Evolutionary conservation across 2,888 invertebrate species (phyloP), one percentile per base, ranked within the genome.

Genomic region (Phalera bucephala): DNA sequence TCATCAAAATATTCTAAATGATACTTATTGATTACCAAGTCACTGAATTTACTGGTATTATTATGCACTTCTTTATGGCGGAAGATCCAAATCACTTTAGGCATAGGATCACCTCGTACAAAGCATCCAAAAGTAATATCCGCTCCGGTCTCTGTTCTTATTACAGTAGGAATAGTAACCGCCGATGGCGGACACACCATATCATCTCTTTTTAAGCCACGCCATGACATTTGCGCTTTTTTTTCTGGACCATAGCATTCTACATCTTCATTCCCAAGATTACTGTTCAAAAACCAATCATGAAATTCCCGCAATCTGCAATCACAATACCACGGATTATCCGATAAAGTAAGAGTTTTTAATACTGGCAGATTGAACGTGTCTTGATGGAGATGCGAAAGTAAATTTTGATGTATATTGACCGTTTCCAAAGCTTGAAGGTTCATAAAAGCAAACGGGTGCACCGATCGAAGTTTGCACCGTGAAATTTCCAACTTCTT

Each of bases 311-410:
- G 91, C 47, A 97, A 79, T 58, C 94, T 93, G 78, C 97, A 97
- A 80, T 97, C 96, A 75, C 97, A 97, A 53, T 92, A 92, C 97
- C 97, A 97, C 4, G 95, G 96, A 75, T 97, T 97, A 19, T 94
- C 94, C 51, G 96, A 94, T 34, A 97, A 79, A 7, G 93, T 93
- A 9, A 97, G 85, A 2, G 95, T 95, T 85, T 96, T 96, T 30
- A 97, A 87, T 36, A 78, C 64, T 2, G 87, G 86, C 23, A 89
- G 70, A 53, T 89, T 85, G 34, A 89, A 87, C 1, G 88, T 87
- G 31, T 82, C 77, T 45, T 77, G 78, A 53, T 88, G 87, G 13
- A 97, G 90, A 60, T 91, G 91, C 9, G 93, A 91, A 49, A 97
- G 93, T 45, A 92, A 91, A 79, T 97, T 97, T 52, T 95, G 94